Evolutionary conservation across 2,888 invertebrate species (phyloP).

Genomic region (Mimachlamys varia): DNA sequence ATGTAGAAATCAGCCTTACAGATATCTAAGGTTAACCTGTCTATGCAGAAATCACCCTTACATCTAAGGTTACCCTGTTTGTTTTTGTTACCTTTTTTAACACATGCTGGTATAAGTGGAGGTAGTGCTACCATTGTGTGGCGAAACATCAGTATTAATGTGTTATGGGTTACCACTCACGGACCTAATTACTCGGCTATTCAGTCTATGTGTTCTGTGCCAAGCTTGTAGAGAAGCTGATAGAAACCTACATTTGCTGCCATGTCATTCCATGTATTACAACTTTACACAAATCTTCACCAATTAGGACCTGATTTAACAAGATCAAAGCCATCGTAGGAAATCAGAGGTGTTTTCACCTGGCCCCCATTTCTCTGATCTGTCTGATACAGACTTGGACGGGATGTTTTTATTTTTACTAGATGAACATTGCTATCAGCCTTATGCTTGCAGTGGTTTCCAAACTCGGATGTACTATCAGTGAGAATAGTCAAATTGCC

Average conservation of each 20-base stretch:
- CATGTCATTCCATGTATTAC: not conserved
- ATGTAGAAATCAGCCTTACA: too few species aligned
- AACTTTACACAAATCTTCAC: not conserved
- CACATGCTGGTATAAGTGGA: not conserved
- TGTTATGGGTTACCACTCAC: not conserved
- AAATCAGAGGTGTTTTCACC: not conserved
- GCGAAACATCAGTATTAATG: not conserved
- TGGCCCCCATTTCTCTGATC: not conserved
- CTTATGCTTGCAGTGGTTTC: not conserved
- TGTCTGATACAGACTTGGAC: not conserved
- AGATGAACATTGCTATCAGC: not conserved
- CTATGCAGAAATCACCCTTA: too few species aligned
- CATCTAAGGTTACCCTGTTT: too few species aligned
- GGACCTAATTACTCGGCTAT: not conserved
- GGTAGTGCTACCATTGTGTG: not conserved
- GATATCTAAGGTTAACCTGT: too few species aligned
- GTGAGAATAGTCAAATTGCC: not conserved
- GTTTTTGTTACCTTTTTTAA: not conserved
- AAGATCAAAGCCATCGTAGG: not conserved
- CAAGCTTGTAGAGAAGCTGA: slow-evolving; percentile 4
- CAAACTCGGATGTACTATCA: not conserved
- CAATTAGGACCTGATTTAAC: not conserved
- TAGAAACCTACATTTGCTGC: not conserved
- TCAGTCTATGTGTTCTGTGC: not conserved
- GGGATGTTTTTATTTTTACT: not conserved